Conservation (phyloP, 2,113 vertebrate genomes). For the Myotis lucifugus region DNA sequence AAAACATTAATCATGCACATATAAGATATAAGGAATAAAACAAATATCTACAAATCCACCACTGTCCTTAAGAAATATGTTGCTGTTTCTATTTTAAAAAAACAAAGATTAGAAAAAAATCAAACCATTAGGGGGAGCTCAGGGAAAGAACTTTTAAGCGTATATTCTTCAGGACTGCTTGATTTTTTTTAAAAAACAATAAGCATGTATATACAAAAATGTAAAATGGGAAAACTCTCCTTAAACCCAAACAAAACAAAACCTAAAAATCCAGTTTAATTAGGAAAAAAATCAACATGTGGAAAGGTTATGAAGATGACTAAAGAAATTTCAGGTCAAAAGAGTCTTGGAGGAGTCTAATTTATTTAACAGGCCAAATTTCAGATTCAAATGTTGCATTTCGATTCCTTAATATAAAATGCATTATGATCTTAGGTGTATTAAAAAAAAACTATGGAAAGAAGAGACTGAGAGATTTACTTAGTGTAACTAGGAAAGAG, state of each 20-base stretch:
- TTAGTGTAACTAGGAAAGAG: background rate
- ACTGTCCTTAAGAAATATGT: background rate
- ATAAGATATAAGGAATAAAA: slow-evolving; percentile 7
- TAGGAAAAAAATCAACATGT: slow-evolving; percentile 10
- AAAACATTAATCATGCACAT: background rate
- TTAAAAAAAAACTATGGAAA: background rate
- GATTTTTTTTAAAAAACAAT: background rate
- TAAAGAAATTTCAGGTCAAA: slow-evolving; percentile 16
- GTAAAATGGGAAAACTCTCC: slow-evolving; percentile 27
- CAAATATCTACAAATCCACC: background rate
- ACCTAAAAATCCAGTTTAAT: slow-evolving; percentile 17
- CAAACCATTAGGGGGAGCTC: background rate
- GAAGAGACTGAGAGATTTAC: slow-evolving; percentile 14
- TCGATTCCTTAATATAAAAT: slow-evolving; percentile 29
- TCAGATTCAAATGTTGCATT: background rate
- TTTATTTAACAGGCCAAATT: slow-evolving; percentile 17
- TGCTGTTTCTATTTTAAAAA: slow-evolving; percentile 1
- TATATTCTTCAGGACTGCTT: background rate
- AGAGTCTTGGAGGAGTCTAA: background rate
- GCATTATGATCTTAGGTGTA: background rate
- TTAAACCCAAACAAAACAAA: slow-evolving; percentile 12
- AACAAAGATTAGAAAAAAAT: background rate
- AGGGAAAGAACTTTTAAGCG: slow-evolving; percentile 16
- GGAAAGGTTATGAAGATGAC: background rate
- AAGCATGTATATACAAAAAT: background rate